Evolutionary conservation across 1,140 invertebrate species (phyloP).

Genomic region (Brachionus sp.): DNA sequence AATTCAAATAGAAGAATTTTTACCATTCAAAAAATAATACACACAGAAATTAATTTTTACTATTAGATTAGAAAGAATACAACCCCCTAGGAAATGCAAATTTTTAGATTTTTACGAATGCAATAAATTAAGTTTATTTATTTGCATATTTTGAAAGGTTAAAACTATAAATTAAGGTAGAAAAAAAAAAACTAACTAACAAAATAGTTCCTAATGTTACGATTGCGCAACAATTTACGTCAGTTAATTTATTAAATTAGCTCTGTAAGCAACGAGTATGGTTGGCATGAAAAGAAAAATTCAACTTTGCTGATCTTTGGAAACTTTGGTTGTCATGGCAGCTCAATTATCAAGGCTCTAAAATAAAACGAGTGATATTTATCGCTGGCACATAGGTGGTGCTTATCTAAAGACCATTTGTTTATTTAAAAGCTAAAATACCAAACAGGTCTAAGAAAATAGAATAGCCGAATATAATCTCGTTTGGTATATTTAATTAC

Average conservation of each 20-base stretch:
- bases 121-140: constrained; percentile 1
- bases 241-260: neutral
- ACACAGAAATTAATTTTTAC: neutral
- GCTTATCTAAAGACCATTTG: neutral
- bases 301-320: neutral
- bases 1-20: neutral
- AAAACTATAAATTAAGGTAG: neutral
- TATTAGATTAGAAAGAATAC: neutral
- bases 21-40: neutral
- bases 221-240: neutral
- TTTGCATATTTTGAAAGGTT: constrained; percentile 1
- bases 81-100: neutral
- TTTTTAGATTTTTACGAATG: neutral
- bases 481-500: constrained; percentile 12
- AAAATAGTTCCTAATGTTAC: constrained; percentile 3
- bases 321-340: neutral
- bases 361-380: neutral
- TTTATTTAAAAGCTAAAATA: neutral
- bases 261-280: neutral
- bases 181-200: neutral
- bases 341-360: neutral
- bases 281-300: neutral
- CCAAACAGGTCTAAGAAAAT: constrained; percentile 20
- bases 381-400: neutral
- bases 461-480: constrained; percentile 7